Evolutionary conservation across 2,113 vertebrate species (phyloP).

Genomic region (Perccottus glenii): DNA sequence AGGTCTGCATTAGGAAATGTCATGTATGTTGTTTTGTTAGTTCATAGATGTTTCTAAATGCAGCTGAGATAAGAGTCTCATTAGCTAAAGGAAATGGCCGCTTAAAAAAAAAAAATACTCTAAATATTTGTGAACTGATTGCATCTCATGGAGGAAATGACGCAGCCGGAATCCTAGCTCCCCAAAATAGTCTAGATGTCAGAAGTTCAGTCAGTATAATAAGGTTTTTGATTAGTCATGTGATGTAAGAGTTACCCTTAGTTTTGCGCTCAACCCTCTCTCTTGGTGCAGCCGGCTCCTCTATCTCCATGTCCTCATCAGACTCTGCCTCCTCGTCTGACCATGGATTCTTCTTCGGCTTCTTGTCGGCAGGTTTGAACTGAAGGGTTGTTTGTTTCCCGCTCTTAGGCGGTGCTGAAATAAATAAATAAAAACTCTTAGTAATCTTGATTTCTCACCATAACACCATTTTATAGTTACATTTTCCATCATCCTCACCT

Average conservation of each 20-base stretch:
- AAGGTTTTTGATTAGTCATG: too few relatives aligned
- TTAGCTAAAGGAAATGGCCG: conserved; percentile 23
- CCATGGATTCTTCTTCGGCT: conserved; percentile 80
- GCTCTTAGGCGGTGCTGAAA: conserved; percentile 60
- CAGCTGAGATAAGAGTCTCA: background rate
- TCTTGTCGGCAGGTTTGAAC: conserved; percentile 85
- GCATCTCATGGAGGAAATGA: background rate
- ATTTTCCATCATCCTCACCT: conserved; percentile 33
- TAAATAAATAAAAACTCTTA: background rate
- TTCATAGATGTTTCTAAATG: background rate
- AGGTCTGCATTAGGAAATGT: background rate
- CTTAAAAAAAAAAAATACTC: background rate
- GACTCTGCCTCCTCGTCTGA: conserved; percentile 74
- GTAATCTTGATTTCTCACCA: background rate
- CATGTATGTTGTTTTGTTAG: background rate
- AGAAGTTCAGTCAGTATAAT: too few relatives aligned
- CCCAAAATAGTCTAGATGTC: background rate
- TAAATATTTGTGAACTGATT: conserved; percentile 8
- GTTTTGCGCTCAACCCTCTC: conserved; percentile 69
- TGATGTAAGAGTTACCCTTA: conserved; percentile 62
- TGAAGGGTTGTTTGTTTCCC: conserved; percentile 87
- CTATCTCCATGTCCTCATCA: conserved; percentile 50
- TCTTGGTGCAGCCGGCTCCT: conserved; percentile 73
- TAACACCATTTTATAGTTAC: background rate
- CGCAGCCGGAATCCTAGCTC: background rate